These are phyloP conservation scores for Anhinga rufa DNA, from an alignment of 2,113 vertebrate species.

Conservation along the genomic window DNA sequence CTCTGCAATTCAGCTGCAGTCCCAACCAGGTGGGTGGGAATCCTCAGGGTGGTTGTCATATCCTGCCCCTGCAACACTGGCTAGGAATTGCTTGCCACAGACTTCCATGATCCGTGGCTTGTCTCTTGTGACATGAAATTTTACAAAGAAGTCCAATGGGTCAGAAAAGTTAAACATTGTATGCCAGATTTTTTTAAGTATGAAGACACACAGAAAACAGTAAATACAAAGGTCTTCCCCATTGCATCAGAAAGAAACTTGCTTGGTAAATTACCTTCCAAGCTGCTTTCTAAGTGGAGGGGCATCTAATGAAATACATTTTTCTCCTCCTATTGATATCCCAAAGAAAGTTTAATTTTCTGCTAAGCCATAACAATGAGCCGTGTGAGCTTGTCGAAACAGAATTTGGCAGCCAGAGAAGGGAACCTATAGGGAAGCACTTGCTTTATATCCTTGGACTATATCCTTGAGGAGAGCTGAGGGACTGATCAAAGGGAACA, in stretches of 20 bases:
- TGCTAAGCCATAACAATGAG: no score
- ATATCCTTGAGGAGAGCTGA: no score
- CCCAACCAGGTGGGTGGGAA: rapidly evolving
- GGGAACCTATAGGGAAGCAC: no score
- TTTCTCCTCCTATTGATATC: background rate
- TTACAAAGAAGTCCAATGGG: background rate
- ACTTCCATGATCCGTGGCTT: background rate
- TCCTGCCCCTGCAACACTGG: background rate
- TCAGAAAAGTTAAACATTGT: background rate
- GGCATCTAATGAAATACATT: background rate
- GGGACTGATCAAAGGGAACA: no score
- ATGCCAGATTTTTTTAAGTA: background rate
- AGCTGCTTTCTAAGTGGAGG: background rate
- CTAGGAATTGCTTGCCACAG: background rate
- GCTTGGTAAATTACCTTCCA: background rate
- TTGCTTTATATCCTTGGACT: no score
- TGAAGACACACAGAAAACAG: background rate
- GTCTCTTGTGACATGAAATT: background rate
- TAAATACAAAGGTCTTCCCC: background rate
- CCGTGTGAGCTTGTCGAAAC: no score
- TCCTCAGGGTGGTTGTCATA: background rate
- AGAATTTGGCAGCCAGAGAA: no score
- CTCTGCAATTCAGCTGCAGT: rapidly evolving
- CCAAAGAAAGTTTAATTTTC: no score
- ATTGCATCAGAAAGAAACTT: background rate